Evolutionary conservation across 2,888 invertebrate genomes (phyloP), one percentile per base, ranked within the genome.

Genomic region (Herminia tarsipennalis): DNA sequence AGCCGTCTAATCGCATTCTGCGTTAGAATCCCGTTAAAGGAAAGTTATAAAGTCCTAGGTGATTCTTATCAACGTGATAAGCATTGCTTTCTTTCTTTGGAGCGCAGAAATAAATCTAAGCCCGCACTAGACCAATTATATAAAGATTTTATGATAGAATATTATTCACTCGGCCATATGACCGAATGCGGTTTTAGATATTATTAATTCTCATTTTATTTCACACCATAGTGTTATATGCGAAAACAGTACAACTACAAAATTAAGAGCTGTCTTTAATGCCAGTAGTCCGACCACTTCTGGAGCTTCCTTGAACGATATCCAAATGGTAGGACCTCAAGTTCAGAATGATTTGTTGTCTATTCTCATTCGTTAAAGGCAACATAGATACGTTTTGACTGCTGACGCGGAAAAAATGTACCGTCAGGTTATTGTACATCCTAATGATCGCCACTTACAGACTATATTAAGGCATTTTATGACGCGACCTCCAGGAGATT

Each of bases 401-500:
- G n/a, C n/a, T n/a, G n/a, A n/a, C n/a, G n/a, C 35, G 6, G 12
- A 12, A 6, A 27, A 13, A 27, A 27, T 1, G 9, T 70, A 63
- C 27, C 29, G 66, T 3, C 45, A 50, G 16, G 22, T 51, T 6
- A 5, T 21, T 0, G 53, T 68, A 2, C 49, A 59, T 34, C 44
- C 50, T 13, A 21, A 27, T 8, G 48, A 66, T 9, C 17, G 58
- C 13, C 37, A 50, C n/a, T 17, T 63, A 5, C 57, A 59, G 9
- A 47, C 45, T n/a, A 53, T 66, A 1, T 0, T 60, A 1, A 66
- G 67, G 66, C 63, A 67, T 37, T 37, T 56, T 20, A 17, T n/a
- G n/a, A n/a, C n/a, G n/a, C n/a, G n/a, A n/a, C n/a, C n/a, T n/a
- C n/a, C n/a, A n/a, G n/a, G n/a, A n/a, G n/a, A n/a, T n/a, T n/a